Base-by-base conservation (phyloP, 2,888 invertebrate species). In the Andrena flavipes region DNA sequence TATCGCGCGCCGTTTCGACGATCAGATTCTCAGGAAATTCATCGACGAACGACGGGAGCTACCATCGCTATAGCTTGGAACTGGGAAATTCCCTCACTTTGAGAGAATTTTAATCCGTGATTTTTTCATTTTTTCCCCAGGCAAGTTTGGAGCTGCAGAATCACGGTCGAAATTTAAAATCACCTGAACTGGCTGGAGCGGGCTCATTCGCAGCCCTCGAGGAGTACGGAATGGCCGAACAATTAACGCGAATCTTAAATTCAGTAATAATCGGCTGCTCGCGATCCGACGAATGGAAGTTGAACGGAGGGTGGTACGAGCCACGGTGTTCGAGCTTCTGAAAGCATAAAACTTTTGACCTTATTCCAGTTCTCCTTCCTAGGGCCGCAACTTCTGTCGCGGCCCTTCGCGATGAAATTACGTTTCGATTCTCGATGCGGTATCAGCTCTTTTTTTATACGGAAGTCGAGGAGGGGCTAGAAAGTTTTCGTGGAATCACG, bases 381-480 rank as follows among this genome's bases (percentile, higher is more conserved):
- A 80, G 81, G 72, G 80, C 76, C 78, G 83, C 76, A 82, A 88
- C 84, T 87, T 79, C 84, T 82, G 76, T 77, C 75, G 74, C 73
- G 78, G 72, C 69, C 23, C 72, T 73, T 79, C 80, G 64, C 75
- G 76, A 63, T 67, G 69, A 78, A 86, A 87, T 81, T 87, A 84
- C 77, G 80, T 86, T 87, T 84, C 86, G 77, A 86, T 54, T 79
- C 72, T 77, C 30, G 67, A 20, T 42, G 73, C 56, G 70, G 74
- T 71, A 67, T 76, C 65, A 54, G 54, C 51, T 26, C 23, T 65
- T 30, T 59, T 65, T 54, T 49, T 63, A 20, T 16, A 35, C 8
- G 10, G 8, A 3, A 1, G 13, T 42, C 5, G 16, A 42, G 42
- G 16, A 13, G 48, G 42, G 3, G 48, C 2, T 42, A n/a, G 3